A percentile compares a stretch with the other conserved stretches of the same genome.
Evolutionary conservation across 2,797 vertebrate genomes (phyloP).

Genomic region (Luscinia luscinia): DNA sequence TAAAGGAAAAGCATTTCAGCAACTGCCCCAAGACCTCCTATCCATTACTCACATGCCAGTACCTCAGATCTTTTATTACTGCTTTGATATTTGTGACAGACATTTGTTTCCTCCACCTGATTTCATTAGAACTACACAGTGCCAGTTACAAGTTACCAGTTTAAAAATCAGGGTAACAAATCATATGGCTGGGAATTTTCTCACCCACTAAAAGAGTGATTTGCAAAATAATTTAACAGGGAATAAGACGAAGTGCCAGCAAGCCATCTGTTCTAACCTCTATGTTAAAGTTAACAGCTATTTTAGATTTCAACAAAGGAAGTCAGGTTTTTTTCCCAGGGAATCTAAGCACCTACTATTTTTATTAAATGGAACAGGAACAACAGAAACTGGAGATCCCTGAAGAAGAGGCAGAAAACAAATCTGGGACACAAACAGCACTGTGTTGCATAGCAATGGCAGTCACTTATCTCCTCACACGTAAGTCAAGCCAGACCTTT

Average conservation of each 20-base stretch:
- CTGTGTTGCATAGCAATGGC: not conserved
- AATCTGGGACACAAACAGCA: not conserved
- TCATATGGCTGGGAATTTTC: not conserved
- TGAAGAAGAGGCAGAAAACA: not conserved
- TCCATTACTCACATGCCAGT: not conserved
- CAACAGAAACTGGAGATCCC: not conserved
- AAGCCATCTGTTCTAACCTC: slow-evolving; percentile 51
- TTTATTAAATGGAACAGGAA: not conserved
- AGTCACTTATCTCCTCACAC: not conserved
- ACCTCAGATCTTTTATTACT: not conserved
- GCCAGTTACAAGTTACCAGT: not conserved
- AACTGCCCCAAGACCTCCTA: not conserved
- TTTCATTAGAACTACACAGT: not conserved
- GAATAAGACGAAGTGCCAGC: slow-evolving; percentile 9
- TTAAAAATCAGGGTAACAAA: slow-evolving; percentile 11
- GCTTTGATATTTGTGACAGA: not conserved
- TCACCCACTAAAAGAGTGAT: not conserved
- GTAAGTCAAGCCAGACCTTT: not conserved
- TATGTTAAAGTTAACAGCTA: slow-evolving; percentile 7
- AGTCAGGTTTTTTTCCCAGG: fast-evolving
- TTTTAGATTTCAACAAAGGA: slow-evolving; percentile 13
- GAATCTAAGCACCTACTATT: not conserved
- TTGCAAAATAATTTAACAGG: not conserved
- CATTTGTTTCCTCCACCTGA: not conserved
- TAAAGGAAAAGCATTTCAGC: not conserved